Evolutionary conservation across 2,888 invertebrate species (phyloP).

Genomic region (Drosophila monieri): DNA sequence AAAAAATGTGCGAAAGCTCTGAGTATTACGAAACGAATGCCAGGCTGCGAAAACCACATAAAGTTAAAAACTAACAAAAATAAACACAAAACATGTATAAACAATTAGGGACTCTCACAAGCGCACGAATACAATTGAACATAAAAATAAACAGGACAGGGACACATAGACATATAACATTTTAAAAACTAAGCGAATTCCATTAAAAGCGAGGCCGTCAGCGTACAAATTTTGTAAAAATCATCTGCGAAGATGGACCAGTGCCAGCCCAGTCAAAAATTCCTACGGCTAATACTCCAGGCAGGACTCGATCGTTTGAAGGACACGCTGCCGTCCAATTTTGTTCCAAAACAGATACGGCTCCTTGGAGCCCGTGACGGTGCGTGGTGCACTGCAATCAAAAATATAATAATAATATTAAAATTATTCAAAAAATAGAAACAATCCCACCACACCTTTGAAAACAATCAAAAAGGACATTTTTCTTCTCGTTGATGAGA

Average conservation of each 20-base stretch:
- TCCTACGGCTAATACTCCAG: constrained; percentile 67
- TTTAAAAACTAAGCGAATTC: constrained; percentile 56
- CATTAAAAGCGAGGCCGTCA: constrained; percentile 61
- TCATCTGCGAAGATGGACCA: constrained; percentile 37
- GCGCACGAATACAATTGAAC: constrained; percentile 30
- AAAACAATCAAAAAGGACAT: constrained; percentile 82
- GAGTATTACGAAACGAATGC: constrained; percentile 19
- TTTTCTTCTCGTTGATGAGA: constrained; percentile 78
- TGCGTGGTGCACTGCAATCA: constrained; percentile 77
- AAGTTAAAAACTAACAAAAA: constrained; percentile 33
- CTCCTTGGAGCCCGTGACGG: constrained; percentile 79
- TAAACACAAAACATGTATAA: constrained; percentile 43
- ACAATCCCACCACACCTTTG: constrained; percentile 73
- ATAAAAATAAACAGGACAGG: constrained; percentile 29
- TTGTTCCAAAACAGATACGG: constrained; percentile 84
- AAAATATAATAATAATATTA: not conserved
- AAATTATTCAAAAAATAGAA: not conserved
- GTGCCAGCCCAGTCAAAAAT: constrained; percentile 56
- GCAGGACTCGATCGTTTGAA: constrained; percentile 81
- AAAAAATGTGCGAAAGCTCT: constrained; percentile 48
- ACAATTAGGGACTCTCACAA: constrained; percentile 50
- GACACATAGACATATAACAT: constrained; percentile 55
- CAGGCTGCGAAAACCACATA: constrained; percentile 3
- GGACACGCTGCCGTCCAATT: constrained; percentile 83
- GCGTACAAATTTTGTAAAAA: constrained; percentile 31